A percentile compares a stretch with the other conserved stretches of the same genome.
phyloP scores from a whole-genome alignment of 2,888 invertebrate genomes.

The Meiosimyza platycephala region DNA sequence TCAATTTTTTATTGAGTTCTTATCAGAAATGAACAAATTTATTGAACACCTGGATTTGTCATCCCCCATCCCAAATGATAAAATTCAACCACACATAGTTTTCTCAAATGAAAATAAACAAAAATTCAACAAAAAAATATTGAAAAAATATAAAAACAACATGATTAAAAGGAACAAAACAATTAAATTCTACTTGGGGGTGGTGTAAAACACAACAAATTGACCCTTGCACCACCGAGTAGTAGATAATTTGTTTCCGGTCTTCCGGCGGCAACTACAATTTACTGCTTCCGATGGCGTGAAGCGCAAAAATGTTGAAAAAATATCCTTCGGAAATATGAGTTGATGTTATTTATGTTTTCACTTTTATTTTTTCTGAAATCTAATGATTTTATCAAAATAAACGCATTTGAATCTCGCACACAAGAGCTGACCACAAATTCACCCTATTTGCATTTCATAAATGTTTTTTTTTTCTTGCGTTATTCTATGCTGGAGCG shows the following conservation, averaged over 20 bases:
- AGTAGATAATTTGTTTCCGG: slow-evolving; percentile 61
- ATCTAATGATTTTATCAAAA: slow-evolving; percentile 30
- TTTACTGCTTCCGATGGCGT: slow-evolving; percentile 30
- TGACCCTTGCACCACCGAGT: slow-evolving; percentile 39
- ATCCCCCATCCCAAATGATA: slow-evolving; percentile 45
- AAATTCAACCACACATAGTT: background rate
- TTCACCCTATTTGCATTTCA: slow-evolving; percentile 46
- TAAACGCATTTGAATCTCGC: slow-evolving; percentile 34
- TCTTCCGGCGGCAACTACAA: slow-evolving; percentile 53
- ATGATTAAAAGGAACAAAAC: slow-evolving; percentile 16
- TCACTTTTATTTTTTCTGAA: slow-evolving; percentile 32
- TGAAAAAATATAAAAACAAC: background rate
- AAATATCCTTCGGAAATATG: background rate
- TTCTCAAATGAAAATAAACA: slow-evolving; percentile 14
- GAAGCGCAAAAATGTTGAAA: slow-evolving; percentile 9
- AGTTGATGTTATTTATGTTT: slow-evolving; percentile 27
- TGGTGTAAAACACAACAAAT: slow-evolving; percentile 40
- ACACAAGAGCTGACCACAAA: background rate
- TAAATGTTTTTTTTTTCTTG: slow-evolving; percentile 13
- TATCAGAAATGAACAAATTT: slow-evolving; percentile 54
- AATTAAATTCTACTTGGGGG: slow-evolving; percentile 15
- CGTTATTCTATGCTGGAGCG: background rate
- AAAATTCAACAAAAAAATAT: slow-evolving; percentile 9
- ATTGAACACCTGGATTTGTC: slow-evolving; percentile 63
- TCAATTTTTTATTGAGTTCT: slow-evolving; percentile 48